These are phyloP conservation scores for Cydia pomonella DNA, from an alignment of 1,140 invertebrate genomes.

Conservation along the genomic window DNA sequence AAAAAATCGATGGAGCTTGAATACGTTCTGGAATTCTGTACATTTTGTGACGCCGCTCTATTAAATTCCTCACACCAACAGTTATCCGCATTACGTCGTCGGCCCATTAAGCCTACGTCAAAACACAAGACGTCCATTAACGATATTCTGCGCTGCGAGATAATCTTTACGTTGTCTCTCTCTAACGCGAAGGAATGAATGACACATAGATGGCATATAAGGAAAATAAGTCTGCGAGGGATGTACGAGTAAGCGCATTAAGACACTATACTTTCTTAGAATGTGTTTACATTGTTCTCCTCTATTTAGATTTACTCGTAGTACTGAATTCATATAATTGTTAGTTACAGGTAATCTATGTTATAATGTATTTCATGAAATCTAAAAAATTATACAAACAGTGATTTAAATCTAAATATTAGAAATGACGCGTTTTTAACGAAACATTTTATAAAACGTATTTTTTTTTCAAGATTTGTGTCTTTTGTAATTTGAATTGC, in stretches of 20 bases:
- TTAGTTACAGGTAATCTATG: background rate
- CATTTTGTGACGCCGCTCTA: background rate
- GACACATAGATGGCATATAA: background rate
- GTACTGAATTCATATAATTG: too few relatives aligned
- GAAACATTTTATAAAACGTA: too few relatives aligned
- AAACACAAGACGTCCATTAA: conserved; percentile 28
- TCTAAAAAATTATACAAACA: too few relatives aligned
- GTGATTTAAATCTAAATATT: too few relatives aligned
- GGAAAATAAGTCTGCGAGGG: conserved; percentile 1
- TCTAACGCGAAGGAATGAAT: background rate
- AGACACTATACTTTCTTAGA: background rate
- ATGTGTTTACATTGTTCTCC: background rate
- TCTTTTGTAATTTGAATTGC: too few relatives aligned
- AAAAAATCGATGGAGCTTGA: too few relatives aligned
- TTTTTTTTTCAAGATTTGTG: too few relatives aligned
- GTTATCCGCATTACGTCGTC: conserved; percentile 16
- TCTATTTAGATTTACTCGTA: background rate
- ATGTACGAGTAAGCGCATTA: background rate
- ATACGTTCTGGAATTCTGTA: background rate
- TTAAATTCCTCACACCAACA: conserved; percentile 6
- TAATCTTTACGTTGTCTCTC: background rate
- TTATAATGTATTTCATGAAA: too few relatives aligned
- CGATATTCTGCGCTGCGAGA: background rate
- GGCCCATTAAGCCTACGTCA: conserved; percentile 17
- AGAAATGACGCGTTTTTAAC: too few relatives aligned